Evolutionary conservation across 2,888 invertebrate genomes (phyloP).

Genomic region (Hydriomena furcata): DNA sequence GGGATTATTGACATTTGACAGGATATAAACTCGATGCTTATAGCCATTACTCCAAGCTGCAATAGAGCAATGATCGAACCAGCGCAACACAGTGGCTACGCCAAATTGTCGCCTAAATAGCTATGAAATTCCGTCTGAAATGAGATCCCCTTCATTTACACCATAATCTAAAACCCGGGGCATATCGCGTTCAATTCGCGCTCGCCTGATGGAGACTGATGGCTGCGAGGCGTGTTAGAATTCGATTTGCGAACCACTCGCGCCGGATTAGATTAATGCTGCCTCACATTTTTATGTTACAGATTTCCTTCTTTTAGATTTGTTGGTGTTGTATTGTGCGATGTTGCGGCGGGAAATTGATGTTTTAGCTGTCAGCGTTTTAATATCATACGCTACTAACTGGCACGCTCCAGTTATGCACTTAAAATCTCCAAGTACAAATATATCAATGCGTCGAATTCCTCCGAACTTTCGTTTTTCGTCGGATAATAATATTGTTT

Average conservation of each 20-base stretch:
- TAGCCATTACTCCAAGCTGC: too few species aligned
- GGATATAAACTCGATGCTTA: too few species aligned
- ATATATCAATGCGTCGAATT: too few species aligned
- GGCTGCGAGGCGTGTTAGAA: conserved; percentile 30
- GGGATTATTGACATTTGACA: too few species aligned
- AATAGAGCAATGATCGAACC: too few species aligned
- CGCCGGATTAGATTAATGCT: conserved; percentile 30
- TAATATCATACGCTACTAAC: too few species aligned
- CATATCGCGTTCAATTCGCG: conserved; percentile 35
- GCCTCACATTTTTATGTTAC: conserved; percentile 23
- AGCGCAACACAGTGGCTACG: neutral
- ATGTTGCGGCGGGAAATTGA: too few species aligned
- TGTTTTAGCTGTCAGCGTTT: too few species aligned
- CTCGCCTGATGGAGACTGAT: conserved; percentile 34
- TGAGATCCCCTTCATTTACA: conserved; percentile 20
- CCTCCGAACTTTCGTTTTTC: too few species aligned
- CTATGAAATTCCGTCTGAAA: conserved; percentile 22
- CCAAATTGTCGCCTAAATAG: conserved; percentile 11
- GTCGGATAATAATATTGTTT: too few species aligned
- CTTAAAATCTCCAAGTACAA: too few species aligned
- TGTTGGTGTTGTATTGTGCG: neutral
- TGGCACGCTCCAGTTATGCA: too few species aligned
- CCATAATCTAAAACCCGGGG: conserved; percentile 15
- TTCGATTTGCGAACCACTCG: conserved; percentile 34
- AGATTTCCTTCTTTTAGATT: conserved; percentile 16